Base-by-base conservation (phyloP, 1,140 invertebrate species). In the Teleopsis dalmanni region DNA sequence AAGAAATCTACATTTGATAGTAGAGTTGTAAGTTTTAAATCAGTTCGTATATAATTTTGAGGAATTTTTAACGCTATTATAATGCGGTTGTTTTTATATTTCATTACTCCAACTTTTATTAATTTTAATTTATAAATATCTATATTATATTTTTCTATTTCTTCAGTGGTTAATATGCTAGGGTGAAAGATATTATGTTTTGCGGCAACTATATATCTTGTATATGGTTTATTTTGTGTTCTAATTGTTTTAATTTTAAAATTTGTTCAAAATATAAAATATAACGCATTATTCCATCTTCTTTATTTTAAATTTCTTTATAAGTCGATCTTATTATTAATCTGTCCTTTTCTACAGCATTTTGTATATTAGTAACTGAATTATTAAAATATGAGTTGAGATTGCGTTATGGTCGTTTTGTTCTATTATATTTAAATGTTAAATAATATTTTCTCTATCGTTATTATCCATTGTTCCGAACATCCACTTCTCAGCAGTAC, bases 391-490 rank as follows among this genome's bases (percentile, higher is more conserved):
- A 16, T 3, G 13, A 18, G 22, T n/a, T n/a, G n/a, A n/a, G n/a
- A n/a, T n/a, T n/a, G n/a, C n/a, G 34, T 46, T 46, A 23, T 46
- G 22, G 14, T 46, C 21, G 22, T 46, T 46, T 21, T 33, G 4
- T 13, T 46, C 43, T 9, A 33, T 33, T 21, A 6, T 21, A 21
- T 46, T 13, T 8, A 46, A 21, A 33, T 46, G 26, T 33, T 33
- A 14, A 14, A 3, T 14, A 13, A 46, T 33, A 3, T 46, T 21
- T 31, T 31, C 18, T 22, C 43, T 29, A 46, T 46, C 43, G n/a
- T 23, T 14, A 35, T 46, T 22, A 33, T 46, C 43, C 43, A 46
- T 46, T 16, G 43, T 46, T 33, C 43, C 43, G n/a, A 18, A 31
- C 19, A 46, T 8, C 26, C 29, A 46, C 22, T 46, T 46, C 19